Evolutionary conservation across 2,797 vertebrate species (phyloP).

Genomic region (Zalophus californianus): DNA sequence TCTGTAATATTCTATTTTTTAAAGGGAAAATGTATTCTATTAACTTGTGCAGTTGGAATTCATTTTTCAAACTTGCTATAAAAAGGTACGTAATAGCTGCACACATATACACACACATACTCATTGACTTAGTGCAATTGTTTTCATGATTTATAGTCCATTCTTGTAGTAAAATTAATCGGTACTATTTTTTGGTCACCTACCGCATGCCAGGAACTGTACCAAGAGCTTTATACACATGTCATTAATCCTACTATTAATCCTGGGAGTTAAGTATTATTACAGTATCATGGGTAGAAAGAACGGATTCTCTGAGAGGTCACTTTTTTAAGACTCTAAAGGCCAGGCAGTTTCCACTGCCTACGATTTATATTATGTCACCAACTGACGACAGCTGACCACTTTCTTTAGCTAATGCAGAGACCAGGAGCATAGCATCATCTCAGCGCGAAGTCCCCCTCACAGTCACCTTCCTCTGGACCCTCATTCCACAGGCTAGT

Average conservation of each 20-base stretch:
- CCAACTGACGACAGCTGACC: neutral
- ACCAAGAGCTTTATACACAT: neutral
- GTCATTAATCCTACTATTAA: slow-evolving; percentile 1
- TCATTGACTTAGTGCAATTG: neutral
- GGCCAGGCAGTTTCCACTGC: neutral
- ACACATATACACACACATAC: neutral
- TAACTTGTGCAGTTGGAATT: neutral
- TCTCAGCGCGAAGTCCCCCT: neutral
- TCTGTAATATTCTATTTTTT: neutral
- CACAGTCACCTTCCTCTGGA: neutral
- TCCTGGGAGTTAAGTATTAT: neutral
- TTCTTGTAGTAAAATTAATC: slow-evolving; percentile 40
- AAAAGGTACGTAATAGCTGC: neutral
- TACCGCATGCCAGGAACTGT: neutral
- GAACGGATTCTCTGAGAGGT: neutral
- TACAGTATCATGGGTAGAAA: neutral
- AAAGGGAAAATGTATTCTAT: neutral
- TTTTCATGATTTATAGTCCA: slow-evolving; percentile 25
- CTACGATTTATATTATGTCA: neutral
- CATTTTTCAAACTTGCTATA: neutral
- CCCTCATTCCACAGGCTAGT: neutral
- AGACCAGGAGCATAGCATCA: neutral
- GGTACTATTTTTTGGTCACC: neutral
- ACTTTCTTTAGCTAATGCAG: neutral
- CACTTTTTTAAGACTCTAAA: neutral